Conservation (phyloP, 2,113 vertebrate genomes). For the Callospermophilus lateralis region DNA sequence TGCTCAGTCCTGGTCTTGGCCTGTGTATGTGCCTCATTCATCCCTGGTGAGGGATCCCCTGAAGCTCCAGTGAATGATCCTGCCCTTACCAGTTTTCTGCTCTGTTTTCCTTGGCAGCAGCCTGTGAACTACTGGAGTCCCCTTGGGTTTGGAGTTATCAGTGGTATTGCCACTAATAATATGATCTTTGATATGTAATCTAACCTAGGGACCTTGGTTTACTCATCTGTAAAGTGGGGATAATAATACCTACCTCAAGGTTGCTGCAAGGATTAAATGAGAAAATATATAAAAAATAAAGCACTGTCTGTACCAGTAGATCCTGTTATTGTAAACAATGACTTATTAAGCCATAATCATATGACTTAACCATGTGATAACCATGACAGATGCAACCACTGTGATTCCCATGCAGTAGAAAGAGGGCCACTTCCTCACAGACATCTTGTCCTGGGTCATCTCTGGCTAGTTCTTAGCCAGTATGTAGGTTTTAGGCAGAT, state of each 20-base stretch:
- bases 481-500: background rate
- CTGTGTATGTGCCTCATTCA: constrained; percentile 70
- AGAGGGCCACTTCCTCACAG: background rate
- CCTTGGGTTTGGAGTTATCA: constrained; percentile 62
- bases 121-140: constrained; percentile 76
- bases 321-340: constrained; percentile 20
- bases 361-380: background rate
- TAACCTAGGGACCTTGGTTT: constrained; percentile 43
- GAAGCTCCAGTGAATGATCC: constrained; percentile 17
- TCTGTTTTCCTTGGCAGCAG: constrained; percentile 68
- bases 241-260: constrained; percentile 81
- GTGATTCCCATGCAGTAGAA: background rate
- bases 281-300: constrained; percentile 75
- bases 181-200: constrained; percentile 20
- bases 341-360: background rate
- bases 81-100: constrained; percentile 41
- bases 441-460: background rate
- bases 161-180: constrained; percentile 36
- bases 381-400: background rate
- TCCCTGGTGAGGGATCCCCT: constrained; percentile 28
- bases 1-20: constrained; percentile 60
- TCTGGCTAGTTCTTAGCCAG: background rate
- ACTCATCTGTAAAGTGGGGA: constrained; percentile 73
- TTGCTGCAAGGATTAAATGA: constrained; percentile 71
- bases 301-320: constrained; percentile 20